phyloP scores from a whole-genome alignment of 2,888 invertebrate genomes.

The Ariolimax columbianus region DNA sequence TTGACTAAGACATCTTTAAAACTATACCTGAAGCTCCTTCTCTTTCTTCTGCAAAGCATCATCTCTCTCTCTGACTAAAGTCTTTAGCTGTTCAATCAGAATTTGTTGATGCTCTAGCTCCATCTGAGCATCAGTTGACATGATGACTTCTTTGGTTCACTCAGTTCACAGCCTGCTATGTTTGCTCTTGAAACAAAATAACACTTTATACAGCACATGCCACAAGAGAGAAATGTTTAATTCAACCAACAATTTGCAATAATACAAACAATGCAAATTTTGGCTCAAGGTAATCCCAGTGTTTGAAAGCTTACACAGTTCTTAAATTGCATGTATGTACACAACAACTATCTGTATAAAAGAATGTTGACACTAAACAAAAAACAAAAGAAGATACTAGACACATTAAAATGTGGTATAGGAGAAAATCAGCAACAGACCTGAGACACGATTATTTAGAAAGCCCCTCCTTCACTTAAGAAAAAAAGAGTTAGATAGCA shows the following conservation, averaged over 20 bases:
- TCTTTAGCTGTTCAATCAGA: slow-evolving; percentile 76
- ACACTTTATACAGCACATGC: background rate
- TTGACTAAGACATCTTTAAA: background rate
- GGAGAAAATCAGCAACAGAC: no score
- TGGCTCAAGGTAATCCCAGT: background rate
- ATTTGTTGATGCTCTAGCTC: slow-evolving; percentile 73
- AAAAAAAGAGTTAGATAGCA: background rate
- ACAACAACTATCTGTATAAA: no score
- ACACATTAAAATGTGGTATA: no score
- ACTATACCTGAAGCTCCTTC: slow-evolving; percentile 74
- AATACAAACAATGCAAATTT: background rate
- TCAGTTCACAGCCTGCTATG: background rate
- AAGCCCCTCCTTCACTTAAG: no score
- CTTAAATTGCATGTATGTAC: background rate
- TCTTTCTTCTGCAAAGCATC: slow-evolving; percentile 73
- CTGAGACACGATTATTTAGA: no score
- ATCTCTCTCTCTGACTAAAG: slow-evolving; percentile 76
- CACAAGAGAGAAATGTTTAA: background rate
- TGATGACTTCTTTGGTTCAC: slow-evolving; percentile 40
- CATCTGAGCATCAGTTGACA: slow-evolving; percentile 68
- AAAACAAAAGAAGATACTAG: background rate
- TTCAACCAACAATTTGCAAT: background rate
- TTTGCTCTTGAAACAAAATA: background rate
- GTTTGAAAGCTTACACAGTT: background rate
- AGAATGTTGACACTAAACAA: background rate